These are phyloP conservation scores for Otocyon megalotis DNA, from an alignment of 2,113 vertebrate species.

Conservation along the genomic window DNA sequence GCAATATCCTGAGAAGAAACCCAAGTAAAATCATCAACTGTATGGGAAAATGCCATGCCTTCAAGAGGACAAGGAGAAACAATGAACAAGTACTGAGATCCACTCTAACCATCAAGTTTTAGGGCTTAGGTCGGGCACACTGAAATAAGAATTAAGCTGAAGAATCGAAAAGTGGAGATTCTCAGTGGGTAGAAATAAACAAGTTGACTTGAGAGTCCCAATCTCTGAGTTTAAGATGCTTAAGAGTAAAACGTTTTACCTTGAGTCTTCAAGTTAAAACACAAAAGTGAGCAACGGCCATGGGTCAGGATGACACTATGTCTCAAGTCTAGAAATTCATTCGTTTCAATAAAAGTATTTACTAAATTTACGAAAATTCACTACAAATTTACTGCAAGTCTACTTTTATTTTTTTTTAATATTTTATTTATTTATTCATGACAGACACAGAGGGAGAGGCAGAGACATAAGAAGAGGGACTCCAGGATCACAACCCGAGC, in stretches of 20 bases:
- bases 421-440: too few relatives aligned
- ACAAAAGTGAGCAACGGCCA: neutral
- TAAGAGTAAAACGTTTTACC: neutral
- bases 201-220: neutral
- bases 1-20: slow-evolving; percentile 80
- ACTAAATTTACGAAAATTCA: neutral
- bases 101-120: neutral
- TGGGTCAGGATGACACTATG: neutral
- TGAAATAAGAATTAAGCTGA: neutral
- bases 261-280: neutral
- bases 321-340: neutral
- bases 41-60: neutral
- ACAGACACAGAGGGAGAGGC: too few relatives aligned
- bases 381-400: neutral
- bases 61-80: neutral
- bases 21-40: neutral
- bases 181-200: neutral
- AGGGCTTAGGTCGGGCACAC: neutral
- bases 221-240: neutral
- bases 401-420: neutral
- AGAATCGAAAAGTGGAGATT: neutral
- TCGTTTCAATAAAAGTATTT: neutral
- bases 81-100: neutral
- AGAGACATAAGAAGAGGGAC: too few relatives aligned
- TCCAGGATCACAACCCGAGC: too few relatives aligned